Evolutionary conservation across 64 coral and sea anemone species (phyloP), one percentile per base, ranked within the genome.

Genomic region (Astreopora myriophthalma): DNA sequence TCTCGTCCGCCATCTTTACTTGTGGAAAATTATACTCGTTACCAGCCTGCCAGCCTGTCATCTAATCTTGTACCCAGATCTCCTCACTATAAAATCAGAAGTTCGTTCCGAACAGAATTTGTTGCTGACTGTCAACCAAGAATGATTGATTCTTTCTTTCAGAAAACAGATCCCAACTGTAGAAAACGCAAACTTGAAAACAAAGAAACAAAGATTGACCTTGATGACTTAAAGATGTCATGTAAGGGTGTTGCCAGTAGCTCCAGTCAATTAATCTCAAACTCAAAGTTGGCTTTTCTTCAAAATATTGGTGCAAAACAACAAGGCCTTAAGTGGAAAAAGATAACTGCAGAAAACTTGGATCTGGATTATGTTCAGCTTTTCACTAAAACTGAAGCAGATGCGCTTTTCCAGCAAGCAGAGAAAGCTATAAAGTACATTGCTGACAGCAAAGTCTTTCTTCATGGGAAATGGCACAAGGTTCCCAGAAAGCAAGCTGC

Each of bases 401-500:
- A 90, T 86, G 58, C 25, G 13, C 57, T 97, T 66, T 97, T 97
- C 37, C 80, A 87, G 34, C 51, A 57, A 34, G 89, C 79, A 58
- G 95, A 97, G 52, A 94, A 87, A 39, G 80, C 87, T 65, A 90
- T 97, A 69, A 73, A 86, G 35, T 97, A 97, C 61, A 86, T 94
- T 79, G 22, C 36, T 64, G 29, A 57, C 49, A 94, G 91, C 63
- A 76, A 97, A 48, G 95, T 97, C 25, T 67, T 57, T 25, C 34
- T 97, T 80, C 85, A 79, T 97, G 95, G 95, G 11, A 97, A 97
- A 71, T 97, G 92, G 91, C 73, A 90, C 24, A 73, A 91, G 22
- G 34, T 97, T 30, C 95, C 95, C 58, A 83, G 95, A 29, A 93
- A 90, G 69, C 95, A 97, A 78, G 25, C 87, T 30, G 87, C 95